Evolutionary conservation across 2,888 invertebrate species (phyloP), one percentile per base, ranked within the genome.

Genomic region (Seladonia tumulorum): DNA sequence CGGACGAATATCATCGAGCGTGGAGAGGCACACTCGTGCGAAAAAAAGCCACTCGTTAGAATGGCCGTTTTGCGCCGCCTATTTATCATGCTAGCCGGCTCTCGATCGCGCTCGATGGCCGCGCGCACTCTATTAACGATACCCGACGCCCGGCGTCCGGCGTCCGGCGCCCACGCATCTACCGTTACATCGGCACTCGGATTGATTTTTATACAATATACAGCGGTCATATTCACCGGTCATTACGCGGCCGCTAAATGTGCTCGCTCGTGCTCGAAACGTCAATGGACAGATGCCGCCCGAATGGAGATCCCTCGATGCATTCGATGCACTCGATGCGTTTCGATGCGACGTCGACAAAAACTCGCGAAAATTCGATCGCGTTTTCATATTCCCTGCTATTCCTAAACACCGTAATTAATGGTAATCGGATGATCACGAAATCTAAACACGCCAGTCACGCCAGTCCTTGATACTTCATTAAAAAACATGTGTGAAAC

Each of bases 1-100:
- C 83, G 82, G 82, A 82, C 79, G 88, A 90, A 87, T 75, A 68
- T 81, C 77, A 83, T 86, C 79, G 84, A 84, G 71, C 78, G 82
- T 82, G 68, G 79, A 53, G 66, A 72, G 57, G 57, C 77, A 81
- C 74, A 68, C 76, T 81, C 75, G 77, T n/a, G 53, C 72, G 74
- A 79, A 87, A 89, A 86, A 89, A 83, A 81, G 60, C 70, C 82
- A 75, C 75, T 83, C 75, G 82, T 83, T 82, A 76, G 82, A 82
- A 83, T 76, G 63, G 83, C 78, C 60, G 53, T 57, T 85, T 82
- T 72, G 49, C 39, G 53, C 8, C 66, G 74, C 71, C 83, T 74
- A 74, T 82, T 83, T 75, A 84, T 84, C 57, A 70, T 70, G 70
- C 70, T 5, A 14, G 42, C 42, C 42, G 70, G 22, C 39, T 57